Base-by-base conservation (phyloP, 2,797 vertebrate genomes). In the Mus caroli region DNA sequence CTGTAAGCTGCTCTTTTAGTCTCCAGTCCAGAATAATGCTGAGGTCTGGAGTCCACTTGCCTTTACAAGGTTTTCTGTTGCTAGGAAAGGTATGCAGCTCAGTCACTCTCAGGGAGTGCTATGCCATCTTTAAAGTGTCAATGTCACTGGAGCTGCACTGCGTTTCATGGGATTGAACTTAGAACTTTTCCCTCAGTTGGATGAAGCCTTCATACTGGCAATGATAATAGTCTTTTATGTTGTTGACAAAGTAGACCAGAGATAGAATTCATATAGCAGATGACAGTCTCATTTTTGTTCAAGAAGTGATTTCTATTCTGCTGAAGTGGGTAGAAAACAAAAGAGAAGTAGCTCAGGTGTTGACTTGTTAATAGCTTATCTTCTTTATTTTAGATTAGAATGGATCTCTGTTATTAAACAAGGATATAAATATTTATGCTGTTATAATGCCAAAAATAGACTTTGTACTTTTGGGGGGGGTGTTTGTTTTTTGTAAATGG, bases 301-400 rank as follows among this genome's bases (percentile, higher is more conserved):
- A 94, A 62, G 78, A 97, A 93, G 62, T 83, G 37, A 76, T 71
- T n/a, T 95, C 0, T 92, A 60, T 96, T 96, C 87, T 71, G 4
- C 73, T 26, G 0, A 69, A 78, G 6, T 62, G 24, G 85, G 71
- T 96, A 46, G 90, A 94, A 97, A 97, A 89, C 71, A 97, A 37
- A 90, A 96, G 34, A 12, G 91, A 93, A 86, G 11, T 73, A 67
- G 52, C n/a, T 75, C 86, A 96, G 56, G 22, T 77, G 13, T 96
- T 95, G 50, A 9, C 6, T 94, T 94, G 93, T 94, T 88, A 67
- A 83, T 86, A 95, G 20, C 37, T 2, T 95, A 90, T 96, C 79
- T 88, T 40, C 58, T 56, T 2, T 90, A 76, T 97, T 98, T 96
- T 90, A 95, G 96, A 93, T 64, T 79, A 92, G 52, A 94, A 94